A percentile compares a stretch with the other conserved stretches of the same genome.
Evolutionary conservation across 2,797 vertebrate genomes (phyloP).

Genomic region (Epinephelus malabaricus): DNA sequence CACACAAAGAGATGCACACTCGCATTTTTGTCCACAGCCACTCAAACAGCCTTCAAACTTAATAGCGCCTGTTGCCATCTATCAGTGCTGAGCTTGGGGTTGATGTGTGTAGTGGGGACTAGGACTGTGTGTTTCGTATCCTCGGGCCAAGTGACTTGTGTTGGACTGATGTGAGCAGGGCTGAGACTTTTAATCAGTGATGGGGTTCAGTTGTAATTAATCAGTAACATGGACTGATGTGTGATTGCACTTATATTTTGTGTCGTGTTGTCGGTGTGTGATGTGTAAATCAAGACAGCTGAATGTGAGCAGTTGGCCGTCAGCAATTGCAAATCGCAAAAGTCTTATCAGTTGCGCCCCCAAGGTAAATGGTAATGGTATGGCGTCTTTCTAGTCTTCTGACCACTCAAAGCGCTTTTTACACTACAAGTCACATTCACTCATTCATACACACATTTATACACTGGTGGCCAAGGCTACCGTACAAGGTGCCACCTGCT

Average conservation of each 20-base stretch:
- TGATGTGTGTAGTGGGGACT: slow-evolving; percentile 8
- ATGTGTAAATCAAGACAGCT: slow-evolving; percentile 21
- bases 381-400: no score
- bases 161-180: slow-evolving; percentile 49
- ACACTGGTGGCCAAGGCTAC: no score
- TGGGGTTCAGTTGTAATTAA: slow-evolving; percentile 61
- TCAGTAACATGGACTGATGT: slow-evolving; percentile 49
- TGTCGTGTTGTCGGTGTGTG: slow-evolving; percentile 9
- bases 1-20: slow-evolving; percentile 17
- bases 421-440: no score
- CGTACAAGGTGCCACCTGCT: no score
- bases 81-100: slow-evolving; percentile 41
- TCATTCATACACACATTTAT: no score
- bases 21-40: slow-evolving; percentile 58
- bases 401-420: no score
- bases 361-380: no score
- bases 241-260: slow-evolving; percentile 32
- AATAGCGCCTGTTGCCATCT: slow-evolving; percentile 63
- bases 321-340: no score
- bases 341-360: no score
- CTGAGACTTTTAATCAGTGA: slow-evolving; percentile 74
- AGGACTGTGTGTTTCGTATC: slow-evolving; percentile 33
- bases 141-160: slow-evolving; percentile 67
- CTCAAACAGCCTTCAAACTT: slow-evolving; percentile 64
- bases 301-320: slow-evolving; percentile 22